phyloP scores from a whole-genome alignment of 2,113 vertebrate genomes.

The human (Homo sapiens) region GRCh38 chr11:80401001-80401500 shows the following conservation, averaged over 20 bases:
- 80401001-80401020: constrained; percentile 39
- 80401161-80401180: background rate
- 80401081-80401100: background rate
- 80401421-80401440: background rate
- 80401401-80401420: background rate
- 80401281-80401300: background rate
- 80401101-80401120: background rate
- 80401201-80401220: background rate
- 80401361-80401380: constrained; percentile 33
- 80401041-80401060: constrained; percentile 40
- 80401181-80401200: background rate
- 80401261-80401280: background rate
- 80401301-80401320: background rate
- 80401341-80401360: background rate
- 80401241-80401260: background rate
- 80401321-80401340: background rate
- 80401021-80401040: background rate
- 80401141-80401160: background rate
- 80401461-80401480: constrained; percentile 24
- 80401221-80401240: background rate
- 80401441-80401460: background rate
- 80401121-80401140: background rate
- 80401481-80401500: background rate
- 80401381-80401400: background rate
- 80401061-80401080: background rate